A percentile compares a stretch with the other conserved stretches of the same genome.
These are phyloP conservation scores for Willowsia nigromaculata DNA, from an alignment of 2,888 invertebrate genomes.

Conservation along the genomic window DNA sequence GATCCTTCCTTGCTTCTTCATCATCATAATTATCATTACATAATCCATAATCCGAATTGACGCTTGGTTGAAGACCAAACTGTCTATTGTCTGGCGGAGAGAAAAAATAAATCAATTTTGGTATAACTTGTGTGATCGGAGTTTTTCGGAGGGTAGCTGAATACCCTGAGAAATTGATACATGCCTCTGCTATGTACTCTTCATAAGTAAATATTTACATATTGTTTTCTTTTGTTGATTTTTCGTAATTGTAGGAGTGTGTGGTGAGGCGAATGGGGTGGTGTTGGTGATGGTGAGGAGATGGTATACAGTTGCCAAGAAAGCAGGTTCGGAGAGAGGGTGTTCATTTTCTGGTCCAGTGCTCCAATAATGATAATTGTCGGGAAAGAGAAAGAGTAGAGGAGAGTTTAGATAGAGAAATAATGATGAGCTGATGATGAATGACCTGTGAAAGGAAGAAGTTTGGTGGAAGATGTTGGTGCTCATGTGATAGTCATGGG, in stretches of 20 bases:
- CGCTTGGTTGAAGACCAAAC: background rate
- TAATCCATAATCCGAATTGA: constrained; percentile 40
- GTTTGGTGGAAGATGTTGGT: background rate
- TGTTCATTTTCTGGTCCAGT: constrained; percentile 7
- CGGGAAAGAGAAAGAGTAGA: background rate
- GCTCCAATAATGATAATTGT: constrained; percentile 33
- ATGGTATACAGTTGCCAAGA: background rate
- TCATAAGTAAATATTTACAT: constrained; percentile 13
- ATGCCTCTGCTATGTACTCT: background rate
- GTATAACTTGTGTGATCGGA: constrained; percentile 13
- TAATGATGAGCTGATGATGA: constrained; percentile 13
- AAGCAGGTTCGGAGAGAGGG: background rate
- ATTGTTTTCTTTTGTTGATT: constrained; percentile 39
- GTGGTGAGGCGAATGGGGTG: background rate
- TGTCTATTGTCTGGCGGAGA: constrained; percentile 4
- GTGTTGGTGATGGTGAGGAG: background rate
- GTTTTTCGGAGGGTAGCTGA: background rate
- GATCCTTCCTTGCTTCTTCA: background rate
- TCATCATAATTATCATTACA: constrained; percentile 15
- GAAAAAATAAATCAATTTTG: constrained; percentile 15
- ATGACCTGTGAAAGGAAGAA: background rate
- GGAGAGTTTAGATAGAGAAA: background rate
- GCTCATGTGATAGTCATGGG: constrained; percentile 3
- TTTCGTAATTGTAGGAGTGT: constrained; percentile 36
- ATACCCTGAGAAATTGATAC: background rate